phyloP scores from a whole-genome alignment of 53 echinoderm and acorn worm genomes.

The Temnopleurus reevesii region DNA sequence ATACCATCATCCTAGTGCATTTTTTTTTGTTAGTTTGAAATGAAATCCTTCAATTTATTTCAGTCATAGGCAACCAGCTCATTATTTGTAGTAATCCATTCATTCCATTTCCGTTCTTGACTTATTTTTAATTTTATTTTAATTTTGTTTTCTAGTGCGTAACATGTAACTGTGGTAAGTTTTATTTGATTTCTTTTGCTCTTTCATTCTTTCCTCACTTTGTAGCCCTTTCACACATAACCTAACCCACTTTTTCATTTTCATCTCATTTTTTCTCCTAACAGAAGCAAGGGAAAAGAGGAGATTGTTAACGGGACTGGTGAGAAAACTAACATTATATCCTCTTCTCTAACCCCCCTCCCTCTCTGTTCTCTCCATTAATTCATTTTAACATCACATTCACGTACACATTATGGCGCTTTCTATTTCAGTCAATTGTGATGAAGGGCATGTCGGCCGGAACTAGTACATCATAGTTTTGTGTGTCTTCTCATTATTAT shows the following conservation, averaged over 20 bases:
- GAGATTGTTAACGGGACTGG: conserved; percentile 52
- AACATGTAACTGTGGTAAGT: neutral
- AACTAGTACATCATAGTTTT: no score
- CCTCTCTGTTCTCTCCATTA: neutral
- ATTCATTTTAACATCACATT: neutral
- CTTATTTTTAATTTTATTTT: neutral
- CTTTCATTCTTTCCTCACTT: neutral
- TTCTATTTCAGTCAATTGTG: no score
- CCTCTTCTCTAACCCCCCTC: neutral
- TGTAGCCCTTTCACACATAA: neutral
- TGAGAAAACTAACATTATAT: conserved; percentile 49
- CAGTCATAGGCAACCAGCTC: no score
- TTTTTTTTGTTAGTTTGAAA: no score
- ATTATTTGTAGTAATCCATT: neutral
- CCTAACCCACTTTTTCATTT: neutral
- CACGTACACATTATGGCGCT: neutral
- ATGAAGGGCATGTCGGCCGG: no score
- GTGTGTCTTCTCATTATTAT: no score
- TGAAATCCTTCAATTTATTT: no score
- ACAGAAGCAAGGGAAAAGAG: conserved; percentile 49
- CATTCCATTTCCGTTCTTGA: neutral
- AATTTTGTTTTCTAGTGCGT: neutral
- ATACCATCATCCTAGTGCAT: no score
- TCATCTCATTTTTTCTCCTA: neutral
- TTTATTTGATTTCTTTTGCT: neutral